Percentiles rank a stretch among this genome's conserved stretches.
phyloP scores from a whole-genome alignment of 2,888 invertebrate genomes.

The Sisyra nigra region DNA sequence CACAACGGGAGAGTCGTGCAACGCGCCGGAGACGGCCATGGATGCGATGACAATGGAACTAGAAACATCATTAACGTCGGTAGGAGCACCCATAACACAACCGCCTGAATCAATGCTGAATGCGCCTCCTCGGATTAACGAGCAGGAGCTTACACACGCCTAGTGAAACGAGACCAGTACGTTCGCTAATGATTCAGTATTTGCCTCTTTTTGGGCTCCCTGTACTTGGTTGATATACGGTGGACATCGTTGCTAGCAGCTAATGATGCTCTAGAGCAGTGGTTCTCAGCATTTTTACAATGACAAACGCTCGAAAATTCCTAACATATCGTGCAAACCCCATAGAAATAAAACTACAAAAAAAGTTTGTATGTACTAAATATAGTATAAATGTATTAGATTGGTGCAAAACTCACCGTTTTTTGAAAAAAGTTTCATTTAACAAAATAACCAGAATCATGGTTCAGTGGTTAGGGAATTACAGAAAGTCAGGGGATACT shows the following conservation, averaged over 20 bases:
- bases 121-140: conserved; percentile 3
- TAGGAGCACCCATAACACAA: conserved; percentile 3
- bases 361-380: too few relatives aligned
- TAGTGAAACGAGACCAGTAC: conserved; percentile 6
- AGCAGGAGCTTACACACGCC: conserved; percentile 5
- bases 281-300: background rate
- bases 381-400: too few relatives aligned
- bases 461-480: too few relatives aligned
- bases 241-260: conserved; percentile 5
- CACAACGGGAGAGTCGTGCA: background rate
- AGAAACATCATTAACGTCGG: background rate
- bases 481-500: too few relatives aligned
- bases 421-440: too few relatives aligned
- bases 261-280: background rate
- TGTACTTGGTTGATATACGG: conserved; percentile 6
- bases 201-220: conserved; percentile 5
- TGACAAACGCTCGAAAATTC: too few relatives aligned
- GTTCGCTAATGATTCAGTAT: background rate
- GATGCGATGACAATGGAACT: conserved; percentile 1
- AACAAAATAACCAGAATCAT: too few relatives aligned
- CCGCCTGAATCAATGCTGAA: conserved; percentile 5
- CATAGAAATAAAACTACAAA: too few relatives aligned
- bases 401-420: too few relatives aligned
- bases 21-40: background rate
- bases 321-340: too few relatives aligned